Base-by-base conservation (phyloP, 2,797 vertebrate species). In the Leuciscus waleckii region DNA sequence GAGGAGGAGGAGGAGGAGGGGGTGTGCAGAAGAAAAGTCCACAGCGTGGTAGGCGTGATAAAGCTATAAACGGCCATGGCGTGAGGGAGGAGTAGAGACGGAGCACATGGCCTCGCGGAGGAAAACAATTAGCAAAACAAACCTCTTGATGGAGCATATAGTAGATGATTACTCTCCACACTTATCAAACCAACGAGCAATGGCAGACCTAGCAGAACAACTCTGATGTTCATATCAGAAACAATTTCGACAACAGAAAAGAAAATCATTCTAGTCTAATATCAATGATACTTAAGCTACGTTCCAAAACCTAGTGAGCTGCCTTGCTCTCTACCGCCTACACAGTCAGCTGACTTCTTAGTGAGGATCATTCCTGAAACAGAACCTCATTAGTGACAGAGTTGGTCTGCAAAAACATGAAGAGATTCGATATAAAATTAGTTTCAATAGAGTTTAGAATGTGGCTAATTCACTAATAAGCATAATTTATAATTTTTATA, bases 1-100 rank as follows among this genome's bases (percentile, higher is more conserved):
- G 80, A 70, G 39, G 83, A 81, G 69, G 79, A 56, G 79, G 87
- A 82, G n/a, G n/a, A n/a, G 37, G 81, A 75, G 83, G 78, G 71
- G 26, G 21, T 2, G 9, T 7, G 26, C 51, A 69, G 39, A 26
- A 61, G 51, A 76, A 56, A 37, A 56, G 74, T 37, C 74, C 65
- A 68, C 49, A 69, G 82, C 51, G 32, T 54, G 74, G 74, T 54
- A 78, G 63, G 32, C n/a, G 74, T 84, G 74, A 78, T 77, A 32
- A 84, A 84, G 35, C 35, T 69, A n/a, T 56, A 84, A 69, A 67
- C 35, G n/a, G 82, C 21, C 63, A 54, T 41, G 49, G 46, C 63
- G 39, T 58, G 51, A 41, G 54, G 41, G 51, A 77, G 54, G 23
- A 85, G 26, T 29, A 76, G 32, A 77, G 75, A 19, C 4, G 17